These are phyloP conservation scores for Todiramphus chloris DNA, from an alignment of 2,113 vertebrate species.

Conservation along the genomic window DNA sequence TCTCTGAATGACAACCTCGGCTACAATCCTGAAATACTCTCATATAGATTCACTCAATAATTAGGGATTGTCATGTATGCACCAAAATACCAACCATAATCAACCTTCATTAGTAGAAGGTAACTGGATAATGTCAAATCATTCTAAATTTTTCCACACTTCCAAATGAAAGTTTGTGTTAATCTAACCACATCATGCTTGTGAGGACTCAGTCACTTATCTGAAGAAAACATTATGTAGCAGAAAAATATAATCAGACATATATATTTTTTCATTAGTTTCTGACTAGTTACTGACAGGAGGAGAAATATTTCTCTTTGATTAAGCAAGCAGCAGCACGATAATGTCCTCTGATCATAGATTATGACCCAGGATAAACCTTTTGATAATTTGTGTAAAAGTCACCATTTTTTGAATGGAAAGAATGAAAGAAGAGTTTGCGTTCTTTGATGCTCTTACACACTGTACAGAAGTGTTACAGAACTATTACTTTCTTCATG, in stretches of 20 bases:
- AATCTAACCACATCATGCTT: not conserved
- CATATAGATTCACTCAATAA: not conserved
- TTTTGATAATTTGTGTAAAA: not conserved
- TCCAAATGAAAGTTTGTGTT: rapidly evolving
- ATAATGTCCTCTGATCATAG: not conserved
- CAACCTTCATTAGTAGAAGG: not conserved
- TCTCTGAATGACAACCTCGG: not conserved
- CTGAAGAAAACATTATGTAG: not conserved
- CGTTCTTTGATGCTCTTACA: not conserved
- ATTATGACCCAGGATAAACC: not conserved
- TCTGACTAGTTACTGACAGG: not conserved
- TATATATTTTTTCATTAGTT: not conserved
- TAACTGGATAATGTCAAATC: not conserved
- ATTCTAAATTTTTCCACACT: not conserved
- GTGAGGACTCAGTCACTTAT: not conserved
- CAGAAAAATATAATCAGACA: not conserved
- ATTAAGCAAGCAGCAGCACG: not conserved
- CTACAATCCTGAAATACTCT: not conserved
- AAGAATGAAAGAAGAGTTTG: not conserved
- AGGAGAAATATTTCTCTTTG: not conserved
- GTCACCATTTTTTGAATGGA: not conserved
- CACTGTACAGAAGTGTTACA: not conserved
- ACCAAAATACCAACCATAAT: not conserved
- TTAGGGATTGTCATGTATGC: not conserved
- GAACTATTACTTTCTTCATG: not conserved